Evolutionary conservation across 1,140 invertebrate genomes (phyloP).

Genomic region (Lepidostoma basale): DNA sequence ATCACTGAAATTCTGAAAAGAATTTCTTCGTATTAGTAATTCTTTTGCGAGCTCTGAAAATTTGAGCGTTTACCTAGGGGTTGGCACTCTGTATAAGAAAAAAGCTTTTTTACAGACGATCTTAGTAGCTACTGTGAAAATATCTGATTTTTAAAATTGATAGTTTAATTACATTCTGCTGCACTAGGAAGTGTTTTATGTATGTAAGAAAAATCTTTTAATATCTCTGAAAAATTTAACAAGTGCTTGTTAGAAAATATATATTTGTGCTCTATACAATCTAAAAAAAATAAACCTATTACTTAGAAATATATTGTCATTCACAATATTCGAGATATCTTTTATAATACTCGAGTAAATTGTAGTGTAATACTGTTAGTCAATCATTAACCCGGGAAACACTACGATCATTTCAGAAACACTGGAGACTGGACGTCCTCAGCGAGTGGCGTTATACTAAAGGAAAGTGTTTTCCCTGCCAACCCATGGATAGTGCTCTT

Average conservation of each 20-base stretch:
- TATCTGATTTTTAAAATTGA: too few species aligned
- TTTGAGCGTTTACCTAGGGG: constrained; percentile 39
- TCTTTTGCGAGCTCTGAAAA: constrained; percentile 33
- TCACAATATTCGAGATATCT: constrained; percentile 1
- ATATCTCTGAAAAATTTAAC: too few species aligned
- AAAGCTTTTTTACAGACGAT: background rate
- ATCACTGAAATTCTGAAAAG: constrained; percentile 45
- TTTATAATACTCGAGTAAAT: background rate
- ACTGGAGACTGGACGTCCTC: background rate
- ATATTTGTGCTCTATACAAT: constrained; percentile 2
- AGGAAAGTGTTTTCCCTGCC: constrained; percentile 1
- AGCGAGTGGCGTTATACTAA: background rate
- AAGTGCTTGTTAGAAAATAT: too few species aligned
- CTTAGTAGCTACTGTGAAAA: constrained; percentile 2
- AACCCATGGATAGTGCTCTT: constrained; percentile 14
- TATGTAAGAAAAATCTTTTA: too few species aligned
- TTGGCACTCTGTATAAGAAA: constrained; percentile 37
- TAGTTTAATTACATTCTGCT: too few species aligned
- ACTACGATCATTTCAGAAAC: background rate
- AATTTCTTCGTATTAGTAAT: constrained; percentile 44
- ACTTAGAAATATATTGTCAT: constrained; percentile 17
- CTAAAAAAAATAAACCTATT: constrained; percentile 12
- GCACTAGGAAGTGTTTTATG: too few species aligned
- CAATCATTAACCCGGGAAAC: background rate
- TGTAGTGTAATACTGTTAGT: background rate